phyloP scores from a whole-genome alignment of 2,888 invertebrate genomes.

The Griposia aprilina region DNA sequence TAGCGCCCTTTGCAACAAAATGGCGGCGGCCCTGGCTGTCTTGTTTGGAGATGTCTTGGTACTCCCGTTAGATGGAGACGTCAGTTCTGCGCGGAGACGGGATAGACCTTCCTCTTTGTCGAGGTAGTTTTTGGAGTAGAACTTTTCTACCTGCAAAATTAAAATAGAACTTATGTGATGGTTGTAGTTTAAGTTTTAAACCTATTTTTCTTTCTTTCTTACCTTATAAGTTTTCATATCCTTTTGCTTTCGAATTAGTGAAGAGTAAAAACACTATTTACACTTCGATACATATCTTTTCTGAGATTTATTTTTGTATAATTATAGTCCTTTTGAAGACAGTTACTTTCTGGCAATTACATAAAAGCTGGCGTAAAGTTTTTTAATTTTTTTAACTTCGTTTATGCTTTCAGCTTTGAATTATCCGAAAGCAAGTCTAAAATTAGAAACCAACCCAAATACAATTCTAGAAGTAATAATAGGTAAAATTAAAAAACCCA shows the following conservation, averaged over 20 bases:
- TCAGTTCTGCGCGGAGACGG: conserved; percentile 89
- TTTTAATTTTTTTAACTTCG: too few species aligned
- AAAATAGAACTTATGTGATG: not conserved
- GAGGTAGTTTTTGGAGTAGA: conserved; percentile 97
- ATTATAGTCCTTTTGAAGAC: not conserved
- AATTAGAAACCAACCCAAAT: not conserved
- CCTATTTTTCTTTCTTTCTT: not conserved
- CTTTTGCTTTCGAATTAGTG: not conserved
- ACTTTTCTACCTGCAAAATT: conserved; percentile 94
- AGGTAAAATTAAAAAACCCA: too few species aligned
- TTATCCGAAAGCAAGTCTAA: too few species aligned
- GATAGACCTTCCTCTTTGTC: conserved; percentile 97
- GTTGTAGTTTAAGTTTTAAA: too few species aligned
- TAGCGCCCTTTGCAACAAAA: conserved; percentile 94
- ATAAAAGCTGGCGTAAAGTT: too few species aligned
- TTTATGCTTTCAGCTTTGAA: too few species aligned
- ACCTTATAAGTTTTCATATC: not conserved
- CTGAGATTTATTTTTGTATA: not conserved
- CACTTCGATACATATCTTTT: not conserved
- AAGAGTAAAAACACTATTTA: not conserved
- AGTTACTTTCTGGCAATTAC: too few species aligned
- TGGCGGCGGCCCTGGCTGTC: conserved; percentile 95
- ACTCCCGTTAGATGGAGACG: conserved; percentile 84
- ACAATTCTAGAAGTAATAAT: not conserved
- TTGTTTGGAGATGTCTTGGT: conserved; percentile 92